Conservation (phyloP, 2,113 vertebrate species). For the Oncorhynchus kisutch region DNA sequence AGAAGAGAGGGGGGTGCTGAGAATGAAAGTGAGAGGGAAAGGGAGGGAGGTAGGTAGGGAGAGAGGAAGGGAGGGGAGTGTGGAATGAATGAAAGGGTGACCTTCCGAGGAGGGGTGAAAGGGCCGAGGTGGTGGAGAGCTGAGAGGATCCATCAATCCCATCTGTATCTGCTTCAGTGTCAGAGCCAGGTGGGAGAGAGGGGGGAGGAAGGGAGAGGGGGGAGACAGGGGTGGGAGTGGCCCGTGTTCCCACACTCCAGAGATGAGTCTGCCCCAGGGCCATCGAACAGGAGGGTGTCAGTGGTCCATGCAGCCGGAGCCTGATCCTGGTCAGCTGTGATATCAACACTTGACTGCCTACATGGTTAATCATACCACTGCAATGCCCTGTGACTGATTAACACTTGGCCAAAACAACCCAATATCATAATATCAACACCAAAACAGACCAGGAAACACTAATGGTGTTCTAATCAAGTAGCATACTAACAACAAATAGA, state of each 20-base stretch:
- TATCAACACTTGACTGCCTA: background rate
- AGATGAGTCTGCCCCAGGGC: background rate
- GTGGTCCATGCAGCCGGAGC: too few species aligned
- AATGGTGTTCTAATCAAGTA: too few species aligned
- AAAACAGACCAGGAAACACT: too few species aligned
- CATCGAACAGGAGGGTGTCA: background rate
- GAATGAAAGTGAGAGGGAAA: background rate
- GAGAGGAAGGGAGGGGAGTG: background rate
- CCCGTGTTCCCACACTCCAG: background rate
- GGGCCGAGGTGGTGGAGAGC: constrained; percentile 9
- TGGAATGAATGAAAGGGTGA: constrained; percentile 6
- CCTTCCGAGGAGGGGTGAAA: constrained; percentile 27
- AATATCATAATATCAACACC: too few species aligned
- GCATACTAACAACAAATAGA: too few species aligned
- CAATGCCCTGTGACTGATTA: too few species aligned
- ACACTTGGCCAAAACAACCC: too few species aligned
- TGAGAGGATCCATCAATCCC: constrained; percentile 36
- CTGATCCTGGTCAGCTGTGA: background rate
- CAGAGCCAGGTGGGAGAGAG: constrained; percentile 1
- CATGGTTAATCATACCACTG: too few species aligned
- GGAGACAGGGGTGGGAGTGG: background rate
- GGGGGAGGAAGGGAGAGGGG: background rate
- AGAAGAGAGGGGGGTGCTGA: constrained; percentile 13
- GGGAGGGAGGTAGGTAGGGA: too few species aligned
- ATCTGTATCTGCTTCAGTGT: constrained; percentile 14